phyloP scores from a whole-genome alignment of 2,797 vertebrate genomes.

The Nyctalus aviator region DNA sequence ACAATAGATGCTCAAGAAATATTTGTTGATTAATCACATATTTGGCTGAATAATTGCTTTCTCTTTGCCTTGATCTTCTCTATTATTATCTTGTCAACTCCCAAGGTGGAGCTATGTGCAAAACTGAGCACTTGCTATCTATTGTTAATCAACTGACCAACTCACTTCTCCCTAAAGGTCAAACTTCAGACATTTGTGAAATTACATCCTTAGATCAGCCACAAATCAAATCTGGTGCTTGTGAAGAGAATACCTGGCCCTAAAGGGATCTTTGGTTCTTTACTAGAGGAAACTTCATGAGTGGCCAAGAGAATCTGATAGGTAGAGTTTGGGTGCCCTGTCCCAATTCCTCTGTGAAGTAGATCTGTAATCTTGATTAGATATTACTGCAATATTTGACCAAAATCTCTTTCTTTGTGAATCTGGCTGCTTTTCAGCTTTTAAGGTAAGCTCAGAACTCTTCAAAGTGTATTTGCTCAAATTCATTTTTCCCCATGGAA shows the following conservation, averaged over 20 bases:
- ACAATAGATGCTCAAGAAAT: conserved; percentile 37
- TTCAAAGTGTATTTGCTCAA: conserved; percentile 20
- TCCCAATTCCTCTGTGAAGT: neutral
- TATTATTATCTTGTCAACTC: conserved; percentile 36
- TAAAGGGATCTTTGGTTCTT: conserved; percentile 49
- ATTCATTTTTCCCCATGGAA: conserved; percentile 52
- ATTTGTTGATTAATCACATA: conserved; percentile 35
- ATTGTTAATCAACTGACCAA: conserved; percentile 1
- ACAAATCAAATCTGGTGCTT: conserved; percentile 26
- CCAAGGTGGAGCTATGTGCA: neutral
- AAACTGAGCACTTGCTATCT: conserved; percentile 1
- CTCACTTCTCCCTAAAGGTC: conserved; percentile 2
- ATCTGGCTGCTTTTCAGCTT: conserved; percentile 42
- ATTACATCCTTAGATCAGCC: conserved; percentile 4
- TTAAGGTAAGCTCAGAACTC: conserved; percentile 42
- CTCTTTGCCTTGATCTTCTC: neutral
- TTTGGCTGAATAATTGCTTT: conserved; percentile 57
- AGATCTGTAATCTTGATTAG: conserved; percentile 17
- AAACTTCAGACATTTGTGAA: conserved; percentile 42
- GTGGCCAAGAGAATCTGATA: conserved; percentile 1
- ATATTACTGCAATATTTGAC: conserved; percentile 45
- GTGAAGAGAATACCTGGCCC: neutral
- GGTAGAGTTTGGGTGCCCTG: neutral
- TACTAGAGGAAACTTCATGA: conserved; percentile 27
- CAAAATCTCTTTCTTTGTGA: neutral